These are phyloP conservation scores for Dermatemys mawii DNA, from an alignment of 2,113 vertebrate species.

Conservation along the genomic window DNA sequence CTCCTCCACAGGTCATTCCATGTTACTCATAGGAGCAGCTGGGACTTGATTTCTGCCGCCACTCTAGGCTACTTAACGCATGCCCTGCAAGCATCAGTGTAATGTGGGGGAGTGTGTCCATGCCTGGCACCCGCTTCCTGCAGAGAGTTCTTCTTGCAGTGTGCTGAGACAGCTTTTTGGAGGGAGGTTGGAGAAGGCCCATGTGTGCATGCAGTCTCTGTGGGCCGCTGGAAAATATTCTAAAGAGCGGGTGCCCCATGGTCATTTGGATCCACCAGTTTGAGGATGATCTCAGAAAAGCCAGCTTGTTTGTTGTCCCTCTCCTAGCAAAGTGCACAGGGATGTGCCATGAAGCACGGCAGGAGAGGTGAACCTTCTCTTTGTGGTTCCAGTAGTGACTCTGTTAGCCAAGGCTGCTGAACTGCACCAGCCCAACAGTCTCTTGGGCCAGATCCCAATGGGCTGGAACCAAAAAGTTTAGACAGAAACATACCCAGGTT, in stretches of 20 bases:
- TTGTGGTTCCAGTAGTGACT: fast-evolving
- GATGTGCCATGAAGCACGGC: neutral
- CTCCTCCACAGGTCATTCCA: neutral
- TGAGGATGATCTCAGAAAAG: neutral
- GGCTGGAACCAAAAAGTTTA: neutral
- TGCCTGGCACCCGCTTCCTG: neutral
- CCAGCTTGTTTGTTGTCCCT: constrained; percentile 28
- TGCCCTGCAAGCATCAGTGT: neutral
- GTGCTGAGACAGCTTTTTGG: neutral
- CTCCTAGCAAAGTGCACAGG: neutral
- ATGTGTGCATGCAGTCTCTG: neutral
- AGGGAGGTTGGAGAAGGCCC: neutral
- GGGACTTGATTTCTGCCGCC: neutral
- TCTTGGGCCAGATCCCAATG: neutral
- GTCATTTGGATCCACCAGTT: neutral
- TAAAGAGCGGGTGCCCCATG: neutral
- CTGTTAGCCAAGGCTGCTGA: neutral
- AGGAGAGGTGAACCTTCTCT: neutral
- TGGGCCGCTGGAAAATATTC: neutral
- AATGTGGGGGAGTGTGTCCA: neutral
- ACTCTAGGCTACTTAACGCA: neutral
- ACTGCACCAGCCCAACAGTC: neutral
- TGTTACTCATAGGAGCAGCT: neutral
- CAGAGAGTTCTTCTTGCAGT: neutral
- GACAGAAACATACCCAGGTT: neutral